Conservation (phyloP, 2,888 invertebrate species). For the Alitta virens region DNA sequence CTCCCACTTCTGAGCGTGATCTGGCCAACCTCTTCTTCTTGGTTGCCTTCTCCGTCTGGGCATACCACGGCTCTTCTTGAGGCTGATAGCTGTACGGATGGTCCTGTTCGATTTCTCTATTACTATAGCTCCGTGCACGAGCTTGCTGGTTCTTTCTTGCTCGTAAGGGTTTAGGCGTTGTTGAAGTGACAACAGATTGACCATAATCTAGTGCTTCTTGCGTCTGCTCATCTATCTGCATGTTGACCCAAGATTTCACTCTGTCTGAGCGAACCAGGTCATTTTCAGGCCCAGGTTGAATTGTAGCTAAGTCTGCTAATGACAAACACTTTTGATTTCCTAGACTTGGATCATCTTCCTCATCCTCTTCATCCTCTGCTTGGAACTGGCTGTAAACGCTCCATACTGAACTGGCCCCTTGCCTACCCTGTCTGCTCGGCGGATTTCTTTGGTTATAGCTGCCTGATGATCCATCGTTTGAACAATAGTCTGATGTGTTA, state of each 20-base stretch:
- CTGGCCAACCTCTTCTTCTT: not conserved
- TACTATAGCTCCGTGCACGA: too few relatives aligned
- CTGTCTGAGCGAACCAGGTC: not conserved
- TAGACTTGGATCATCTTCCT: too few relatives aligned
- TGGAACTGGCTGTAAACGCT: too few relatives aligned
- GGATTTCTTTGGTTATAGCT: too few relatives aligned
- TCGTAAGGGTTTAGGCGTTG: constrained; percentile 1
- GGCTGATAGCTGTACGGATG: constrained; percentile 4
- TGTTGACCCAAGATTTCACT: not conserved
- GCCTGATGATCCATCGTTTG: too few relatives aligned
- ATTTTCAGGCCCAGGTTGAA: not conserved
- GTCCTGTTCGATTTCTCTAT: not conserved
- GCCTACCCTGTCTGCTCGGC: not conserved
- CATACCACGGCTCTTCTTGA: not conserved
- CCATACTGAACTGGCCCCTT: too few relatives aligned
- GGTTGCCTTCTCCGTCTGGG: not conserved
- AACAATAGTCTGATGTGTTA: too few relatives aligned
- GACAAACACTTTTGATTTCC: too few relatives aligned
- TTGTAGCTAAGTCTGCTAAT: not conserved
- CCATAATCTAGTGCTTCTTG: not conserved
- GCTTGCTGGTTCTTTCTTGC: not conserved
- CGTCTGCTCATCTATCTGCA: not conserved
- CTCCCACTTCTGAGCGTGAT: too few relatives aligned
- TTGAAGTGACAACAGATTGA: constrained; percentile 4
- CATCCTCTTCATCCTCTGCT: too few relatives aligned